phyloP scores from a whole-genome alignment of 2,888 invertebrate species.

The Calliopum simillimum region DNA sequence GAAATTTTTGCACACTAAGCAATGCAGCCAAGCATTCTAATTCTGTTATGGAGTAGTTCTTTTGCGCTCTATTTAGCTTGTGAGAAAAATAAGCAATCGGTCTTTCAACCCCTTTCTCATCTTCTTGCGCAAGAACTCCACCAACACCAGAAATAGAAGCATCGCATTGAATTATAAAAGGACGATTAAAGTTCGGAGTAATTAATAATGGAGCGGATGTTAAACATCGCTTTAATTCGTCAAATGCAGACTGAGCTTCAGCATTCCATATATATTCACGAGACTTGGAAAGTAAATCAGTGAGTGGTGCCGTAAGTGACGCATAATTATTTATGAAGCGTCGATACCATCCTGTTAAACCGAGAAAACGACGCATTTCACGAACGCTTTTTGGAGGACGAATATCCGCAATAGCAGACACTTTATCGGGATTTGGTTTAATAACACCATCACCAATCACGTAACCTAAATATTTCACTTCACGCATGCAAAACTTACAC shows the following conservation, averaged over 20 bases:
- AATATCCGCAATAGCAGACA: conserved; percentile 40
- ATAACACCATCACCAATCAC: conserved; percentile 41
- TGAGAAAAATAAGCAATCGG: too few relatives aligned
- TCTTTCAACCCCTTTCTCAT: too few relatives aligned
- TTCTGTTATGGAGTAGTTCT: too few relatives aligned
- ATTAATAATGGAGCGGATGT: conserved; percentile 39
- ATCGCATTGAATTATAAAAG: too few relatives aligned
- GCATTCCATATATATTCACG: conserved; percentile 35
- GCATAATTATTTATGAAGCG: conserved; percentile 37
- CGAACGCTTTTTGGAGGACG: conserved; percentile 36
- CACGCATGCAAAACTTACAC: conserved; percentile 41
- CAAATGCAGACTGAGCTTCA: conserved; percentile 37
- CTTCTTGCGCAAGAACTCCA: too few relatives aligned
- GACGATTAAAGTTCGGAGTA: conserved; percentile 37
- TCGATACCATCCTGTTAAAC: conserved; percentile 44
- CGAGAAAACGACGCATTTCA: conserved; percentile 40
- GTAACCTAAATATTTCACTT: conserved; percentile 42
- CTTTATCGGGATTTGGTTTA: conserved; percentile 41
- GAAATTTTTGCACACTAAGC: too few relatives aligned
- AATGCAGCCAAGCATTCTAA: too few relatives aligned
- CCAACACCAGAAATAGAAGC: too few relatives aligned
- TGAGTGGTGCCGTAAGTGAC: conserved; percentile 32
- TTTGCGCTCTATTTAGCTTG: too few relatives aligned
- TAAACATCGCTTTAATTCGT: conserved; percentile 30
- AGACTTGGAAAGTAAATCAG: conserved; percentile 28